Evolutionary conservation across 1,140 invertebrate genomes (phyloP).

Genomic region (Drosophila littoralis): DNA sequence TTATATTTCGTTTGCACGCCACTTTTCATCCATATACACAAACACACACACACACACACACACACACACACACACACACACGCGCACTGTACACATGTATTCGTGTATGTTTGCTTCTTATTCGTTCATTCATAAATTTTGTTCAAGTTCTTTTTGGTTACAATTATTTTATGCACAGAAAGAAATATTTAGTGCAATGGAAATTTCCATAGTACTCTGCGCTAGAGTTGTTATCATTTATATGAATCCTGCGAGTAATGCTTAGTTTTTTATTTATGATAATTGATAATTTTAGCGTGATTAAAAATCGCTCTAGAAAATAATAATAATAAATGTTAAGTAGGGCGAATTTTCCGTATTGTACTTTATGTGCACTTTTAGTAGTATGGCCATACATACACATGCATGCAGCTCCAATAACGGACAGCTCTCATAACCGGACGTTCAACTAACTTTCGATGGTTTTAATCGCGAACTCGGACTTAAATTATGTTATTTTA

Average conservation of each 20-base stretch:
- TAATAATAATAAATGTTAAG: no score
- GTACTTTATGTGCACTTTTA: no score
- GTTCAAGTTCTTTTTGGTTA: constrained; percentile 51
- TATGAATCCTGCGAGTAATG: no score
- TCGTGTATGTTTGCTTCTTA: constrained; percentile 6
- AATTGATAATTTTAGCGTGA: no score
- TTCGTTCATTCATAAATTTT: constrained; percentile 74
- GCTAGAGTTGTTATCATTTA: no score
- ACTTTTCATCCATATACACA: constrained; percentile 61
- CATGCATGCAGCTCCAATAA: no score
- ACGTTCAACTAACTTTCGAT: constrained; percentile 26
- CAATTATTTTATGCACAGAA: constrained; percentile 45
- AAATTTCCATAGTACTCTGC: constrained; percentile 3
- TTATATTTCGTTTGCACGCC: constrained; percentile 74
- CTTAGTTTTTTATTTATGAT: no score
- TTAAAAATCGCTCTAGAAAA: no score
- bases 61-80: background rate
- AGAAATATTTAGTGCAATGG: constrained; percentile 25
- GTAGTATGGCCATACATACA: no score
- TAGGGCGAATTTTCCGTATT: no score
- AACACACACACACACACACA: background rate
- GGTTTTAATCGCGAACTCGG: constrained; percentile 6
- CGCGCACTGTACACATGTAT: background rate
- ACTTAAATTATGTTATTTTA: constrained; percentile 5
- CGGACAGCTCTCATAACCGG: no score